Evolutionary conservation across 2,797 vertebrate species (phyloP).

Genomic region (Notoglanidium macrostoma): DNA sequence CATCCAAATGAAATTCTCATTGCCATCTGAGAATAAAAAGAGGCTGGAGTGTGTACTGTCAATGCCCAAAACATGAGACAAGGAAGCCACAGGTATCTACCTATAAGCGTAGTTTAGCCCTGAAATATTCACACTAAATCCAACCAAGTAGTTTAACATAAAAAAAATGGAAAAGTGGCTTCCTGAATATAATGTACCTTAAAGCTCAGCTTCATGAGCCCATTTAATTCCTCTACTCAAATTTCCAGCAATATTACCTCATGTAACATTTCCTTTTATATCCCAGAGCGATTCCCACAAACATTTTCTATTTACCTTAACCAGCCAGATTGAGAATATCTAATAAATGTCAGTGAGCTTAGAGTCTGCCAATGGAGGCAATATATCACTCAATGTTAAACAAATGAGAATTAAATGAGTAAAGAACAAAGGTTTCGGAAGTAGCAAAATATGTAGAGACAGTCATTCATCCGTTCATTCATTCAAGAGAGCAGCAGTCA

Average conservation of each 20-base stretch:
- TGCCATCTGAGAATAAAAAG: neutral
- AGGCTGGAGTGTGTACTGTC: neutral
- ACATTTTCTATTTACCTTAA: constrained; percentile 29
- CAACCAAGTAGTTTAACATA: neutral
- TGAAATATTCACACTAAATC: neutral
- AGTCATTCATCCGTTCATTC: neutral
- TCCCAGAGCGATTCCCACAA: constrained; percentile 5
- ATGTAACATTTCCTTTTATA: constrained; percentile 7
- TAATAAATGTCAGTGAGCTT: constrained; percentile 37
- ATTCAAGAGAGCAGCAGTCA: constrained; percentile 1
- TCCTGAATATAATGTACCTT: neutral
- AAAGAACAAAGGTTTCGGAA: neutral
- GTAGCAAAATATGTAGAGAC: neutral
- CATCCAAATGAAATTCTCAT: neutral
- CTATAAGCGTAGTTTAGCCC: neutral
- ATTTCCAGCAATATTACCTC: constrained; percentile 10
- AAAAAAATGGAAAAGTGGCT: neutral
- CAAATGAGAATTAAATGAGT: constrained; percentile 29
- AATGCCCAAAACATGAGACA: neutral
- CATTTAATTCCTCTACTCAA: constrained; percentile 1
- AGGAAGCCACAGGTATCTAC: neutral
- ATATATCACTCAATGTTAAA: constrained; percentile 38
- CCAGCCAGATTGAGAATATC: constrained; percentile 22
- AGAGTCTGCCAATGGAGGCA: neutral
- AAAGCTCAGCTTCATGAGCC: neutral